These are phyloP conservation scores for Hafferia zeledoni DNA, from an alignment of 2,797 vertebrate genomes.

Conservation along the genomic window DNA sequence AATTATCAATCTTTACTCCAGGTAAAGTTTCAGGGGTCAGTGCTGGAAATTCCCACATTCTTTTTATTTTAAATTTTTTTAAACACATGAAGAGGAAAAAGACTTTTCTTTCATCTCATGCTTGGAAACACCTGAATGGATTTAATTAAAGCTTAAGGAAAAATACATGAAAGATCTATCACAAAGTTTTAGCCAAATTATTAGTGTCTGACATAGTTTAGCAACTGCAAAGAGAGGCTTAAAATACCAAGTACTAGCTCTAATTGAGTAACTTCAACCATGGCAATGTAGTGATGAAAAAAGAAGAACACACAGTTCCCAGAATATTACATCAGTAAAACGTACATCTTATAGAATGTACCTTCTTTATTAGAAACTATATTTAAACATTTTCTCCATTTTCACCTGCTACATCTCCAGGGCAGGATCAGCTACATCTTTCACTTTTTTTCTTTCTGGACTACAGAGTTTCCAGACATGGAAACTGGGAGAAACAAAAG, in stretches of 20 bases:
- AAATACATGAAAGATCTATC: not conserved
- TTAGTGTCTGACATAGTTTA: conserved; percentile 6
- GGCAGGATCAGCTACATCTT: not conserved
- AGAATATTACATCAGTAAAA: not conserved
- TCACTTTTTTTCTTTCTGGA: not conserved
- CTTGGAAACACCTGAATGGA: conserved; percentile 13
- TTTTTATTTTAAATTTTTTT: not conserved
- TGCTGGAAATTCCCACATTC: not conserved
- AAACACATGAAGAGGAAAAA: not conserved
- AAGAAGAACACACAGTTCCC: not conserved
- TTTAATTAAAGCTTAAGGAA: conserved; percentile 45
- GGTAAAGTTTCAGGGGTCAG: not conserved
- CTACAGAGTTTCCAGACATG: not conserved
- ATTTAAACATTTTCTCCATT: not conserved
- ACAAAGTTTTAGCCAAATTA: conserved; percentile 24
- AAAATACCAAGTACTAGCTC: not conserved
- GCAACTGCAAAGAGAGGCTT: not conserved
- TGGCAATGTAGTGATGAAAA: not conserved
- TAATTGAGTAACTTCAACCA: conserved; percentile 19
- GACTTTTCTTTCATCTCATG: conserved; percentile 1
- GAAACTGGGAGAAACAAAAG: not conserved
- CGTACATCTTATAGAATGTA: not conserved
- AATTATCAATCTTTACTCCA: not conserved
- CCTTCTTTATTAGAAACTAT: not conserved
- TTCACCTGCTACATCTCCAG: not conserved